Conservation (phyloP, 2,113 vertebrate genomes). For the Carassius carassius region DNA sequence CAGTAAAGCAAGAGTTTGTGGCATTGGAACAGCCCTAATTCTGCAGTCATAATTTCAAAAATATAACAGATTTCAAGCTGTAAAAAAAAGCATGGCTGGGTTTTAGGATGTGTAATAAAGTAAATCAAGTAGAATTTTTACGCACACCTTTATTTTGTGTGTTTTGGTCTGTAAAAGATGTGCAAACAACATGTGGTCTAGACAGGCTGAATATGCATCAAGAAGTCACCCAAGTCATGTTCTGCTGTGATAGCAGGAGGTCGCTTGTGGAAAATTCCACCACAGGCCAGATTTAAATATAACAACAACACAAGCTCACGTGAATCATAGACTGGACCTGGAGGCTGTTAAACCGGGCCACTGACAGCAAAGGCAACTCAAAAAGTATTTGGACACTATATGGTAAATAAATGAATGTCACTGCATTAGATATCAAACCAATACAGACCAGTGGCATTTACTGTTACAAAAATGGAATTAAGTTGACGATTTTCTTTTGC, state of each 20-base stretch:
- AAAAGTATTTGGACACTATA: not conserved
- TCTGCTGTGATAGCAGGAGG: slow-evolving; percentile 7
- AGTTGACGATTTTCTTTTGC: not conserved
- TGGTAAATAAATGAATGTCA: no score
- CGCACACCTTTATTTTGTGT: not conserved
- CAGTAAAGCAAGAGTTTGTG: not conserved
- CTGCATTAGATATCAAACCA: not conserved
- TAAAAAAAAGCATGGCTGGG: not conserved
- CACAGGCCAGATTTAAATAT: slow-evolving; percentile 50
- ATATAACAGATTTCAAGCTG: not conserved
- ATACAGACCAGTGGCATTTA: not conserved
- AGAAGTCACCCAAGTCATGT: not conserved
- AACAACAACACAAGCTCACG: slow-evolving; percentile 42
- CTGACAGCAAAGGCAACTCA: not conserved
- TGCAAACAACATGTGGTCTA: slow-evolving; percentile 13
- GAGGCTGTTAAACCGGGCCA: not conserved
- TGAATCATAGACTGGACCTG: not conserved
- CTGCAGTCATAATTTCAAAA: not conserved
- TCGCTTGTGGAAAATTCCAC: slow-evolving; percentile 67
- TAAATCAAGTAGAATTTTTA: slow-evolving; percentile 13
- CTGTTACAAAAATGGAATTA: not conserved
- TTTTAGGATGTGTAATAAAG: not conserved
- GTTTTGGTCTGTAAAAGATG: not conserved
- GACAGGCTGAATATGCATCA: slow-evolving; percentile 2
- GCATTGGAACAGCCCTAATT: not conserved